Evolutionary conservation across 2,797 vertebrate genomes (phyloP).

Genomic region (Menidia menidia): DNA sequence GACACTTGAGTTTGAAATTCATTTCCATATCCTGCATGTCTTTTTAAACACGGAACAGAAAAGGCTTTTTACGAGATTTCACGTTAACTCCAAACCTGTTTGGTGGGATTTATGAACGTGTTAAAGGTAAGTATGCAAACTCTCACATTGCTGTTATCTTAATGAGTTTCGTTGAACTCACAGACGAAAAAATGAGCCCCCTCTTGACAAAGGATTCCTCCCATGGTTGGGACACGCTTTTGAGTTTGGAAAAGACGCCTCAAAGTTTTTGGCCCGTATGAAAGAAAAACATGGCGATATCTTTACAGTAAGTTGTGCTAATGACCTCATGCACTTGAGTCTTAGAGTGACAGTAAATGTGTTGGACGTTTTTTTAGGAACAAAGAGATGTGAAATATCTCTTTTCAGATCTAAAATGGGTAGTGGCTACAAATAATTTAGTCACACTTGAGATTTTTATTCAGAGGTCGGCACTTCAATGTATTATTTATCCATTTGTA

Average conservation of each 20-base stretch:
- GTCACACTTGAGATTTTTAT: too few relatives aligned
- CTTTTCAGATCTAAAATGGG: too few relatives aligned
- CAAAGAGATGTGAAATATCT: too few relatives aligned
- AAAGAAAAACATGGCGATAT: conserved; percentile 90
- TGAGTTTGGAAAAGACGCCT: conserved; percentile 87
- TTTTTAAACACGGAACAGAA: background rate
- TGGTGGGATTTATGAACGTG: conserved; percentile 29
- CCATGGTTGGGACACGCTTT: conserved; percentile 91
- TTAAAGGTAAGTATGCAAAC: conserved; percentile 5
- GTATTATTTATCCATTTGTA: too few relatives aligned
- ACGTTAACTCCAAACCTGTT: conserved; percentile 38
- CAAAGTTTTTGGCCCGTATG: conserved; percentile 87
- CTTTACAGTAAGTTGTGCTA: conserved; percentile 85
- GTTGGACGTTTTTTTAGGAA: too few relatives aligned
- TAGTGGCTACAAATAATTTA: too few relatives aligned
- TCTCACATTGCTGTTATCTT: background rate
- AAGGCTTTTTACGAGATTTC: background rate
- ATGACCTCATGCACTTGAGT: too few relatives aligned
- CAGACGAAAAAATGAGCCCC: conserved; percentile 87
- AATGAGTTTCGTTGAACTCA: conserved; percentile 1
- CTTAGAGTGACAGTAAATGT: too few relatives aligned
- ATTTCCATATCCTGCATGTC: background rate
- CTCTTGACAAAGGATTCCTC: conserved; percentile 86
- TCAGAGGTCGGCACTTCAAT: too few relatives aligned
- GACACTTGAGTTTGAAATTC: too few relatives aligned